Evolutionary conservation across 2,888 invertebrate species (phyloP).

Genomic region (Melitaea athalia): DNA sequence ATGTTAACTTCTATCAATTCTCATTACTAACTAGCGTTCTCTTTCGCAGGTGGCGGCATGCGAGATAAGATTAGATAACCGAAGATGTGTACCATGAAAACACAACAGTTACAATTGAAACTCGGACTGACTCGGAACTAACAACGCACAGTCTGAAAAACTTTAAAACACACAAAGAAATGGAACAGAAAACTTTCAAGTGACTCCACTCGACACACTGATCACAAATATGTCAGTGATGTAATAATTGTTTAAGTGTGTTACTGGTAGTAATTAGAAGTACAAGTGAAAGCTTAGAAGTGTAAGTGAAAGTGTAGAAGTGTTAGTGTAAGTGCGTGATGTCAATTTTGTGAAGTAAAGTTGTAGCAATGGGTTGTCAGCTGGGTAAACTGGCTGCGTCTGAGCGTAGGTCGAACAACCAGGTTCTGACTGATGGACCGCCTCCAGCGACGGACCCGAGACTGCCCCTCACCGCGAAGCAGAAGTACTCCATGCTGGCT

Average conservation of each 20-base stretch:
- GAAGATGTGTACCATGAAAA: slow-evolving; percentile 40
- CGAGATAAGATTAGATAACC: slow-evolving; percentile 53
- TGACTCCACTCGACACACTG: not conserved
- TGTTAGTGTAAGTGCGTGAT: slow-evolving; percentile 27
- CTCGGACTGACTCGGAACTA: slow-evolving; percentile 16
- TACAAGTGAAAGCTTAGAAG: slow-evolving; percentile 7
- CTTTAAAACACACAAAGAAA: slow-evolving; percentile 16
- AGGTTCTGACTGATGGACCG: slow-evolving; percentile 80
- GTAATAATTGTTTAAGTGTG: slow-evolving; percentile 19
- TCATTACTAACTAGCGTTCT: slow-evolving; percentile 49
- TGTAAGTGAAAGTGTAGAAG: slow-evolving; percentile 19
- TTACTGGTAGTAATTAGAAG: slow-evolving; percentile 1
- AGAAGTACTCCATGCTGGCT: slow-evolving; percentile 91
- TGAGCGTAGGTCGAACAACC: slow-evolving; percentile 70
- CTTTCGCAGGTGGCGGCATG: slow-evolving; percentile 51
- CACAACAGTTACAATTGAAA: slow-evolving; percentile 22
- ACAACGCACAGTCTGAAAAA: slow-evolving; percentile 6
- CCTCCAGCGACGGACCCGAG: slow-evolving; percentile 89
- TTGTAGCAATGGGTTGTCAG: slow-evolving; percentile 86
- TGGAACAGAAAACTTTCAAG: slow-evolving; percentile 12
- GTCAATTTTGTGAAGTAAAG: slow-evolving; percentile 40
- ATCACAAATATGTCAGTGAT: slow-evolving; percentile 16
- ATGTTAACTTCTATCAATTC: slow-evolving; percentile 21
- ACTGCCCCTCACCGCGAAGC: slow-evolving; percentile 82
- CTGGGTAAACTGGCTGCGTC: slow-evolving; percentile 87